Base-by-base conservation (phyloP, 2,113 vertebrate genomes). In the Puntigrus tetrazona region DNA sequence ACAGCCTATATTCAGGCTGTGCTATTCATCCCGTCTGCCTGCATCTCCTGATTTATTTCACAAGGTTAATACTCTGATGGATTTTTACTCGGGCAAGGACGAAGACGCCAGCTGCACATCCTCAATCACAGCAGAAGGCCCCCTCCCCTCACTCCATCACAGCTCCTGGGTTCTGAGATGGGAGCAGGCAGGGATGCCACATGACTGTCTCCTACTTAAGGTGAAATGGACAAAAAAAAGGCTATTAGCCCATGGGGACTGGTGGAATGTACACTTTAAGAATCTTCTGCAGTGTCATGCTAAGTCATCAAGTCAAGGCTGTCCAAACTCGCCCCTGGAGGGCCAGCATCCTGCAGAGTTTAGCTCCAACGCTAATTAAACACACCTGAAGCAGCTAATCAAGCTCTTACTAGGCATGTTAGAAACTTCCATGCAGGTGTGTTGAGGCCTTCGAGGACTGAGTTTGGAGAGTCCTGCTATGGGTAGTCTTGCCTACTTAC, bases 41-140 rank as follows among this genome's bases (percentile, higher is more conserved):
- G 50, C 50, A 73, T 76, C 55, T 81, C 38, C 78, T 84, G 82
- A 79, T 88, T 81, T 67, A 59, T 86, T 85, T 84, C 84, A 79
- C 85, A 86, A 88, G 85, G 89, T 87, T 85, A 86, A 76, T 22
- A 22, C 0, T 1, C 11, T 86, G 81, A 85, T 41, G 85, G 77
- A 89, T 89, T 87, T 76, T 59, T 83, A 79, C 76, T 84, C 61
- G 25, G 81, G 69, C 65, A 67, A 57, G 82, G 85, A 78, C 27
- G 8, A 25, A 47, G 1, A 0, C 1, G 18, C 82, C 82, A 86
- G 79, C 85, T 74, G 78, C 81, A 88, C 67, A 85, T 84, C 74
- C 34, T 85, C 88, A 88, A 89, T 74, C 50, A 88, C 47, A 45
- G 70, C 41, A 22, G 84, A 25, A 43, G 38, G 65, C 67, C 0